phyloP scores from a whole-genome alignment of 2,888 invertebrate species.

The Spilosoma lubricipeda region DNA sequence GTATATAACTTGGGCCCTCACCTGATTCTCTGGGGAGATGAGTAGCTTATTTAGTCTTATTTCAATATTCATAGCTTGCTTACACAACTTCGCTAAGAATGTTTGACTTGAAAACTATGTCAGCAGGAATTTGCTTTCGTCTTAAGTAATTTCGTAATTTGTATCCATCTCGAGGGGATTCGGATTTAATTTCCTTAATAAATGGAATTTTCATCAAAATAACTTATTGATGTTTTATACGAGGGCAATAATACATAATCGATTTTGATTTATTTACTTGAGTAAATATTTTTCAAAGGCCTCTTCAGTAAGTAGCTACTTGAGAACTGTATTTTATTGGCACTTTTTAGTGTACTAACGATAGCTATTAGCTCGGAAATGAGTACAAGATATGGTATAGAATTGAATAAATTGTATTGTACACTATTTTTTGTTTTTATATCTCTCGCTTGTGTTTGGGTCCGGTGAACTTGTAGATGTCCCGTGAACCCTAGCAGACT shows the following conservation, averaged over 20 bases:
- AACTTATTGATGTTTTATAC: slow-evolving; percentile 1
- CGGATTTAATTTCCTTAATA: neutral
- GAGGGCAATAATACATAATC: neutral
- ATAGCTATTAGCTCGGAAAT: too few relatives aligned
- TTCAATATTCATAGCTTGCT: slow-evolving; percentile 73
- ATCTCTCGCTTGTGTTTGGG: too few relatives aligned
- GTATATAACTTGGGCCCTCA: slow-evolving; percentile 46
- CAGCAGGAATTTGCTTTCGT: slow-evolving; percentile 16
- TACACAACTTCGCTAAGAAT: slow-evolving; percentile 46
- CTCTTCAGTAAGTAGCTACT: neutral
- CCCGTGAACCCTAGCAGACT: neutral
- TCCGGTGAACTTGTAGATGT: too few relatives aligned
- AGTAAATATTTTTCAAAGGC: neutral
- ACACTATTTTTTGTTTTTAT: too few relatives aligned
- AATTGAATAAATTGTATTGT: too few relatives aligned
- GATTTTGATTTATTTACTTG: neutral
- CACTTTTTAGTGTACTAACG: too few relatives aligned
- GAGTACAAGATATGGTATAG: too few relatives aligned
- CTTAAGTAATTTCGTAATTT: slow-evolving; percentile 20
- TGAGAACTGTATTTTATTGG: too few relatives aligned
- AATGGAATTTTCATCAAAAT: slow-evolving; percentile 10
- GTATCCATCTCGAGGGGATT: slow-evolving; percentile 6
- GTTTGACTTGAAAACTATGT: slow-evolving; percentile 42
- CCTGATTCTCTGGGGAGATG: slow-evolving; percentile 57
- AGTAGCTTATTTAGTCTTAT: slow-evolving; percentile 62